Evolutionary conservation across 2,888 invertebrate genomes (phyloP), one percentile per base, ranked within the genome.

Genomic region (Leucania comma): DNA sequence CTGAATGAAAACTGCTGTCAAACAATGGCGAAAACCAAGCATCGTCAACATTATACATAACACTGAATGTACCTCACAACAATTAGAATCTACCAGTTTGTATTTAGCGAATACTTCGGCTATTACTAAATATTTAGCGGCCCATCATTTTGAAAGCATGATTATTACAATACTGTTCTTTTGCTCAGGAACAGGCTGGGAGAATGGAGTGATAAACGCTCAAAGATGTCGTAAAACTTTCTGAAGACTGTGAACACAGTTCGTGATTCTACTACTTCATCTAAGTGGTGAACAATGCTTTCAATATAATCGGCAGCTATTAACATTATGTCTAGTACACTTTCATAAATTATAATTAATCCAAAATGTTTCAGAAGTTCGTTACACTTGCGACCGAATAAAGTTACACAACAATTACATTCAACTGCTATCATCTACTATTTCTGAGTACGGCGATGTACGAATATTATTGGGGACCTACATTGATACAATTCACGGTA

Each of bases 51-150:
- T 82, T 69, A 85, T 77, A 87, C 78, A 85, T 88, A 92, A 91
- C 90, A 91, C 89, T 83, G 84, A 78, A 80, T 73, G 81, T 78
- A 89, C 86, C 87, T 87, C 89, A 92, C 90, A 91, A 92, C 89
- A 91, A 89, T 89, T 87, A 90, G 67, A 85, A 87, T 82, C 87
- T 90, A 91, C 88, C 84, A 84, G 85, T 75, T 89, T 84, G 77
- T 82, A 82, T 83, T 78, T 83, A 85, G 84, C 75, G 81, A 85
- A 84, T 75, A 80, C 74, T 72, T 75, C 75, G 62, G 78, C 79
- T 81, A 80, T 80, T 78, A 71, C 72, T 83, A 75, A 63, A 56
- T 66, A 73, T 78, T 68, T 61, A 64, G 53, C 29, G 24, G 70
- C 66, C 22, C 59, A 66, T 61, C 66, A 67, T 72, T 75, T 51